Evolutionary conservation across 37 sponge, comb jelly and placozoan species (phyloP), one percentile per base, ranked within the genome.

Genomic region (Geodia barretti): DNA sequence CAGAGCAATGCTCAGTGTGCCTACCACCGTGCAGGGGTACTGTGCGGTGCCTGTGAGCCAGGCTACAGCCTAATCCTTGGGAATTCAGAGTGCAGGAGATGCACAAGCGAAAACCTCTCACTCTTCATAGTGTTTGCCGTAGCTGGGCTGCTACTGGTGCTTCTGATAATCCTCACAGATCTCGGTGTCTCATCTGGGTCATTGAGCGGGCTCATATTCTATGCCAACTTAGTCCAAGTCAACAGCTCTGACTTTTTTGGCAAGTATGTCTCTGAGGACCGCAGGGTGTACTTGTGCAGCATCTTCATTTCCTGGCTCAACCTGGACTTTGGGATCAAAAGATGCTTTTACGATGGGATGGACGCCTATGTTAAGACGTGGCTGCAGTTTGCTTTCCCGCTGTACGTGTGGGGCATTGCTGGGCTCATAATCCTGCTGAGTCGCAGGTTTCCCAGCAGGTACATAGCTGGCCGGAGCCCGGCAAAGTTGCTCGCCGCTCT

Each of bases 11-110:
- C 30, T 24, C 88, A 87, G 77, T 87, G 88, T 76, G 23, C 14
- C 20, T 76, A 77, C 72, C 60, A 81, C 29, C 26, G 88, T 1
- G 72, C 83, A 28, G 82, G 82, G 8, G 58, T 87, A 25, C 34
- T 81, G 34, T 87, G 88, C 70, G 83, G 88, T 14, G 54, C 76
- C 9, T 87, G 88, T 62, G 39, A 35, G 0, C 17, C 37, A 42
- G 72, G 72, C 4, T 40, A 54, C n/a, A 87, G 88, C 68, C 29
- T 81, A 20, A 32, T 81, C 25, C 30, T 87, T 7, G 81, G 81
- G 0, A 76, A 36, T 19, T 75, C 69, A 21, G 35, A 59, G 38
- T 87, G 88, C 42, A 25, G 43, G 0, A 11, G 54, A 41, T 83
- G 83, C 34, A 42, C 76, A 34, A 59, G 70, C 30, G 2, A 11